A percentile compares a stretch with the other conserved stretches of the same genome.
Evolutionary conservation across 1,140 invertebrate species (phyloP).

Genomic region (Leucophenga varia): DNA sequence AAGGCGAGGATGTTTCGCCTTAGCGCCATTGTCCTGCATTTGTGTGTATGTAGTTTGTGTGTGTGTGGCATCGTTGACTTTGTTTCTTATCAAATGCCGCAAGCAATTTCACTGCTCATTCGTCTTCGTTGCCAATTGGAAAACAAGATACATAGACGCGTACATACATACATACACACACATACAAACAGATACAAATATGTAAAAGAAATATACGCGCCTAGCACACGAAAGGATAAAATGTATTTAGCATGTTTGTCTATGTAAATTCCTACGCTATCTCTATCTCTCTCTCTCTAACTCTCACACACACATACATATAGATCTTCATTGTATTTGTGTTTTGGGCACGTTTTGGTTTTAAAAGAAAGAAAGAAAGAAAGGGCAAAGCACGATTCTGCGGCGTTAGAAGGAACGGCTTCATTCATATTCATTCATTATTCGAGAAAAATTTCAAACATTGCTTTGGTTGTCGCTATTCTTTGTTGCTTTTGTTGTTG

Average conservation of each 20-base stretch:
- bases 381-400: no score
- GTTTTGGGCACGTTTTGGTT: conserved; percentile 51
- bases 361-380: conserved; percentile 36
- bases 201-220: no score
- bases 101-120: conserved; percentile 51
- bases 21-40: no score
- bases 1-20: no score
- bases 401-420: no score
- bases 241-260: conserved; percentile 12
- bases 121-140: conserved; percentile 34
- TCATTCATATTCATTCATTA: conserved; percentile 54
- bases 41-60: no score
- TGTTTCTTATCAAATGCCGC: conserved; percentile 43
- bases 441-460: conserved; percentile 50
- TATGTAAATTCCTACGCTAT: conserved; percentile 35
- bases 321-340: no score
- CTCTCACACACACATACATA: no score
- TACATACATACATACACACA: no score
- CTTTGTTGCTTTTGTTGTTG: not conserved
- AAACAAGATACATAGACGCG: no score
- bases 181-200: no score
- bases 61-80: not conserved
- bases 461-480: conserved; percentile 5
- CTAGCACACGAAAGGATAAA: no score
- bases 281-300: conserved; percentile 4